phyloP scores from a whole-genome alignment of 2,797 vertebrate genomes.

The Hipposideros larvatus region DNA sequence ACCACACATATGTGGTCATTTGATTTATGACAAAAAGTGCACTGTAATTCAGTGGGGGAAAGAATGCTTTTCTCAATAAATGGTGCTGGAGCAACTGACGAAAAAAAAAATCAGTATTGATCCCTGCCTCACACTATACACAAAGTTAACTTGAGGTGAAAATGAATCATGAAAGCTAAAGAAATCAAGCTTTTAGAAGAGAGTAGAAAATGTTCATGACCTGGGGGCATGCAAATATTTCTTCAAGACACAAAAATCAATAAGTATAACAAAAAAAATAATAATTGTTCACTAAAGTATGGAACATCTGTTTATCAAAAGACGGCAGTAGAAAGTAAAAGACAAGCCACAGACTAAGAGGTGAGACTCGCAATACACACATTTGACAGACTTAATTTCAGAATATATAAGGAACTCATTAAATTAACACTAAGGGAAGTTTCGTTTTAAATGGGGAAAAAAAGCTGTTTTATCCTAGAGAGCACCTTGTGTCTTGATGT shows the following conservation, averaged over 20 bases:
- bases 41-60: neutral
- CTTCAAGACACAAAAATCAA: neutral
- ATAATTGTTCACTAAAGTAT: slow-evolving; percentile 25
- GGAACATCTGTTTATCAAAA: slow-evolving; percentile 22
- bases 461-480: neutral
- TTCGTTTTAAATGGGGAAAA: neutral
- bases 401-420: slow-evolving; percentile 4
- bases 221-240: neutral
- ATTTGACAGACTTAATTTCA: neutral
- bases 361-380: neutral
- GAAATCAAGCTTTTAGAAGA: slow-evolving; percentile 44
- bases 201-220: neutral
- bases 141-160: slow-evolving; percentile 35
- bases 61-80: neutral
- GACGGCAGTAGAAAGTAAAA: slow-evolving; percentile 33
- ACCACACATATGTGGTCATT: neutral
- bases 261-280: neutral
- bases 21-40: neutral
- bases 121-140: neutral
- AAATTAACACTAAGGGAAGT: neutral
- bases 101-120: neutral
- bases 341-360: neutral
- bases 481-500: neutral
- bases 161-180: neutral
- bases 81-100: neutral